Conservation (phyloP, 2,113 vertebrate species). For the Coracopsis vasa region DNA sequence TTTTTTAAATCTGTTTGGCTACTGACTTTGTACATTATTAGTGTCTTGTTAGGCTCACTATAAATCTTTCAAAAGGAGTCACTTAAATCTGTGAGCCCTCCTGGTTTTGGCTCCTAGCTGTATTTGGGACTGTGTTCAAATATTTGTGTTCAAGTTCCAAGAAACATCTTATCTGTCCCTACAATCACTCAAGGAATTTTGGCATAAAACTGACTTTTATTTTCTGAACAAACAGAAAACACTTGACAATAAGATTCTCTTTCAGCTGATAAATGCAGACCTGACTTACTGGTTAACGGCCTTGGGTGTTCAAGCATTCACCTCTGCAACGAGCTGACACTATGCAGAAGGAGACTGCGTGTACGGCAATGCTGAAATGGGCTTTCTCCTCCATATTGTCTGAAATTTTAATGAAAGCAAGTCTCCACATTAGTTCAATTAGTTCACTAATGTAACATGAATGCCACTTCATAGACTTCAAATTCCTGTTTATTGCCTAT, state of each 20-base stretch:
- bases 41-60: not conserved
- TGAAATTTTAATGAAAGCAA: not conserved
- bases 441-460: not conserved
- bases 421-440: not conserved
- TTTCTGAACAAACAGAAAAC: not conserved
- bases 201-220: not conserved
- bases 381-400: not conserved
- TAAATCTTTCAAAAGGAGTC: conserved; percentile 5
- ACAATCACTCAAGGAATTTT: conserved; percentile 14
- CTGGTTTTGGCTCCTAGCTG: not conserved
- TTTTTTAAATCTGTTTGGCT: not conserved
- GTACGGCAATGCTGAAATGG: not conserved
- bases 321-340: not conserved
- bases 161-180: conserved; percentile 42
- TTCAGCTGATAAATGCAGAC: not conserved
- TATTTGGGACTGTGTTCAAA: not conserved
- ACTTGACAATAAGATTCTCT: not conserved
- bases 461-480: not conserved
- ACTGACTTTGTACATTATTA: not conserved
- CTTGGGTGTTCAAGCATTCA: not conserved
- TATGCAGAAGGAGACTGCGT: fast-evolving
- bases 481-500: not conserved
- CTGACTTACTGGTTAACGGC: not conserved
- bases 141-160: conserved; percentile 23
- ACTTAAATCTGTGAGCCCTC: not conserved